These are phyloP conservation scores for Stomatorhinus walkeri DNA, from an alignment of 2,797 vertebrate genomes.

Conservation along the genomic window DNA sequence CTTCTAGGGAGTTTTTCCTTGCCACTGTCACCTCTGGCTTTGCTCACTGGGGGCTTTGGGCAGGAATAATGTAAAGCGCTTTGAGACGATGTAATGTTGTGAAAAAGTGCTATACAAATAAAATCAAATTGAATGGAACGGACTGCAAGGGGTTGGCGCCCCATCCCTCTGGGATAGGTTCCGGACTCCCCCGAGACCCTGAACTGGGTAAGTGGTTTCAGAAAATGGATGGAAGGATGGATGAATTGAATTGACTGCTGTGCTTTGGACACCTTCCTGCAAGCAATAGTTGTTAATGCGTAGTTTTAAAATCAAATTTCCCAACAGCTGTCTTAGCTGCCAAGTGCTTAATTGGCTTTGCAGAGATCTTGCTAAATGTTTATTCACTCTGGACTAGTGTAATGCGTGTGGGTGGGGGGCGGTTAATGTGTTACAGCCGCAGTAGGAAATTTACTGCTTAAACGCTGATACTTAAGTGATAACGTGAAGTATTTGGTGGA, in stretches of 20 bases:
- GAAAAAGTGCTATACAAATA: neutral
- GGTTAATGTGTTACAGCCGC: neutral
- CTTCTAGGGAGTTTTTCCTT: neutral
- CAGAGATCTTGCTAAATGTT: slow-evolving; percentile 8
- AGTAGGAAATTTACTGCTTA: neutral
- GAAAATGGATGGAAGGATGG: neutral
- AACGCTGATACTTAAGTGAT: neutral
- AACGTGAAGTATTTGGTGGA: neutral
- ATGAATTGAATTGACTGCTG: neutral
- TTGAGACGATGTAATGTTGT: neutral
- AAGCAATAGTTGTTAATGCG: neutral
- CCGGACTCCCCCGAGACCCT: neutral
- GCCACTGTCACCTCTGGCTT: neutral
- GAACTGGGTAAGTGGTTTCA: neutral
- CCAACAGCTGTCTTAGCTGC: neutral
- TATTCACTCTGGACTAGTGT: neutral
- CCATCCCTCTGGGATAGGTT: neutral
- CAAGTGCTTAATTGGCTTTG: slow-evolving; percentile 5
- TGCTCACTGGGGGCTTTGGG: neutral
- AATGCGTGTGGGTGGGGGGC: neutral
- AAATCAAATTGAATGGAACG: neutral
- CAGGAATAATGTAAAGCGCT: neutral
- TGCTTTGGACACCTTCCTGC: neutral
- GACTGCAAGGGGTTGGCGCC: neutral
- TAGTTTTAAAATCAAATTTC: slow-evolving; percentile 1